Conservation (phyloP, 2,888 invertebrate genomes). For the Falcaria lacertinaria region DNA sequence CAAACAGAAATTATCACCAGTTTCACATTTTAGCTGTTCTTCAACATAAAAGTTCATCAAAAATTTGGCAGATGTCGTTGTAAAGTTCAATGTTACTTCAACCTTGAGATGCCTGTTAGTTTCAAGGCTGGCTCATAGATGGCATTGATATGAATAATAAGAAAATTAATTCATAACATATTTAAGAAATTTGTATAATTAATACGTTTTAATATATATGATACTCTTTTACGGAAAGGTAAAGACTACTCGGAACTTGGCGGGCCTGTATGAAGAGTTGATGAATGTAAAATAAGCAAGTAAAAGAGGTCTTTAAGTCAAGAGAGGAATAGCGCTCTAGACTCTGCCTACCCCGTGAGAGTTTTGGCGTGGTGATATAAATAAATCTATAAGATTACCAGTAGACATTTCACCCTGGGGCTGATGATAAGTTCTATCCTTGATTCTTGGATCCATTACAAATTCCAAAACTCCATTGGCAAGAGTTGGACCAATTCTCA, state of each 20-base stretch:
- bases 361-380: too few species aligned
- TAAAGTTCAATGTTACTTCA: slow-evolving; percentile 42
- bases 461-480: slow-evolving; percentile 88
- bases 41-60: slow-evolving; percentile 11
- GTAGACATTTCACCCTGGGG: slow-evolving; percentile 80
- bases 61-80: slow-evolving; percentile 36
- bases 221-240: too few species aligned
- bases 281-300: too few species aligned
- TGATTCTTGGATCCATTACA: slow-evolving; percentile 81
- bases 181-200: too few species aligned
- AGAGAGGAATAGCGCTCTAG: too few species aligned
- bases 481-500: slow-evolving; percentile 86
- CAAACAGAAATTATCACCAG: slow-evolving; percentile 3
- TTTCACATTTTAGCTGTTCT: too few species aligned
- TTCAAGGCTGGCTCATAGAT: slow-evolving; percentile 33
- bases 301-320: too few species aligned
- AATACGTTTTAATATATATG: too few species aligned
- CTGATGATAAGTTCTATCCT: slow-evolving; percentile 74
- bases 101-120: slow-evolving; percentile 26
- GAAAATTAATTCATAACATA: too few species aligned
- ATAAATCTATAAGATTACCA: slow-evolving; percentile 57
- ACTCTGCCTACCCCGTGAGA: too few species aligned
- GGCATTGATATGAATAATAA: slow-evolving; percentile 30
- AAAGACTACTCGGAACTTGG: too few species aligned
- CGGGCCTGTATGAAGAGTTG: too few species aligned